Conservation (phyloP, 2,797 vertebrate species). For the Tokudaia muenninki region DNA sequence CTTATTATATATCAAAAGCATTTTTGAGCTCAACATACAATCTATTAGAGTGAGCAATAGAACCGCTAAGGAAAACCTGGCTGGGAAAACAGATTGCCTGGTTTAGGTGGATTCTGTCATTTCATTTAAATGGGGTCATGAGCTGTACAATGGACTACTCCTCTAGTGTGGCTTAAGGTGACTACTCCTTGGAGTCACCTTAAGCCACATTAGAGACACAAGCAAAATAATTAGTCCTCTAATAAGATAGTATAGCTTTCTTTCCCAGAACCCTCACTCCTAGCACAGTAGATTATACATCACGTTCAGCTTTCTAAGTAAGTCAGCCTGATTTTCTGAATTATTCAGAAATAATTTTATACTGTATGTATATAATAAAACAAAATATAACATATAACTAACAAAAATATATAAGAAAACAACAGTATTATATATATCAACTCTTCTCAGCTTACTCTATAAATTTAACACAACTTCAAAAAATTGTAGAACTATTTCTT, state of each 20-base stretch:
- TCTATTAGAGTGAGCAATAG: neutral
- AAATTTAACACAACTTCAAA: neutral
- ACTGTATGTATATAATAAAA: neutral
- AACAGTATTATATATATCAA: neutral
- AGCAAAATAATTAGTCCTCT: neutral
- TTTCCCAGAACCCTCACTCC: neutral
- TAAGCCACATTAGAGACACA: neutral
- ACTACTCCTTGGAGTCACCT: neutral
- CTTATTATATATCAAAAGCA: neutral
- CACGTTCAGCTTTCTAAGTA: neutral
- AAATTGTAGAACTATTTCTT: neutral
- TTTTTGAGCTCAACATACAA: neutral
- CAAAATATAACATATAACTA: neutral
- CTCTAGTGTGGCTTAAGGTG: too few species aligned
- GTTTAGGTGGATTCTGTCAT: neutral
- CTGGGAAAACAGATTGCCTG: neutral
- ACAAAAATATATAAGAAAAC: neutral
- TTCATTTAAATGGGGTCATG: neutral
- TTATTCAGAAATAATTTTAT: neutral
- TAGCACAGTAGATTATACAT: rapidly evolving
- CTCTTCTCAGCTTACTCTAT: neutral
- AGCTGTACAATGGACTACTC: neutral
- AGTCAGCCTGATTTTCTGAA: neutral
- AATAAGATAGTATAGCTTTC: neutral
- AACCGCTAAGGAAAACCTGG: neutral